phyloP scores from a whole-genome alignment of 2,797 vertebrate species.

The Clarias pachynema region DNA sequence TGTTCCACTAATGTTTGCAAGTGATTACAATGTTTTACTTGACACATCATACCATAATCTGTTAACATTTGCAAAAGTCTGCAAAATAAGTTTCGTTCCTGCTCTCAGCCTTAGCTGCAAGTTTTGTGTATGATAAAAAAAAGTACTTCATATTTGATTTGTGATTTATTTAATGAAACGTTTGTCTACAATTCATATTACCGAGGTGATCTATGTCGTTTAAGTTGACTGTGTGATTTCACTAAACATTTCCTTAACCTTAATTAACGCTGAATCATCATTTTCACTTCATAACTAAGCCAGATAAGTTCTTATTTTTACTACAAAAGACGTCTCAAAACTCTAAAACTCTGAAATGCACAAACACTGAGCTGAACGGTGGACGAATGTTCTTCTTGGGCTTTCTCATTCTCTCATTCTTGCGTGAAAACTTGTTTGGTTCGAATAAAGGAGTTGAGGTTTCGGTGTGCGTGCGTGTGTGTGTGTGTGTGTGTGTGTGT shows the following conservation, averaged over 20 bases:
- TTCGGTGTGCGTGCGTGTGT: constrained; percentile 10
- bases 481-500: constrained; percentile 17
- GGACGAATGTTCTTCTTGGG: background rate
- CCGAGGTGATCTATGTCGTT: background rate
- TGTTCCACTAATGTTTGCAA: background rate
- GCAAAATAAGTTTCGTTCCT: background rate
- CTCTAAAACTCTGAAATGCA: background rate
- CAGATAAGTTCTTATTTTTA: background rate
- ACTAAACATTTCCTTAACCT: background rate
- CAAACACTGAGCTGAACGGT: constrained; percentile 64
- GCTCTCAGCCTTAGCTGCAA: background rate
- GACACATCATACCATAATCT: background rate
- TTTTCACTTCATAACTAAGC: background rate
- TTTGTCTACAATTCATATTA: background rate
- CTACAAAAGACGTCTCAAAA: background rate
- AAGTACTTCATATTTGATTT: background rate
- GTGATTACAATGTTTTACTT: background rate
- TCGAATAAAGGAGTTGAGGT: constrained; percentile 68
- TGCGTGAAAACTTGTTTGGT: constrained; percentile 71
- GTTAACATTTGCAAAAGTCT: background rate
- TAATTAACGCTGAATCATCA: background rate
- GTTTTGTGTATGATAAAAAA: background rate
- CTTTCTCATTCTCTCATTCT: constrained; percentile 18
- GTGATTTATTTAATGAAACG: background rate
- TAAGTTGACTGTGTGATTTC: background rate